These are phyloP conservation scores for Tautogolabrus adspersus DNA, from an alignment of 2,113 vertebrate genomes.

Conservation along the genomic window DNA sequence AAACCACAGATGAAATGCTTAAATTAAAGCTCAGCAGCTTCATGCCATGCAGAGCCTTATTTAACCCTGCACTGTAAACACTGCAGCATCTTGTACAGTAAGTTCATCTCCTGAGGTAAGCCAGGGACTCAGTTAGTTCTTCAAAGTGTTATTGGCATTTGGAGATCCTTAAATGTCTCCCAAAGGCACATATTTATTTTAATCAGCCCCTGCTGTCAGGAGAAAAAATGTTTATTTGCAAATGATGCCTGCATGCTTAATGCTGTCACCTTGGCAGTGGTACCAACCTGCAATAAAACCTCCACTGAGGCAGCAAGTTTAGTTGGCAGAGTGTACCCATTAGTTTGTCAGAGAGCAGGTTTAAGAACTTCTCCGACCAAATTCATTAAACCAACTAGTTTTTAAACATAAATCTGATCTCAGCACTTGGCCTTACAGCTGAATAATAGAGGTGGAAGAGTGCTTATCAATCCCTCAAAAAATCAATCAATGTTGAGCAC, in stretches of 20 bases:
- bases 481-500: too few species aligned
- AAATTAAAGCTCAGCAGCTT: slow-evolving; percentile 50
- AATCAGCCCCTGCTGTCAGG: slow-evolving; percentile 58
- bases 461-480: neutral
- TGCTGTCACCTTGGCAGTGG: slow-evolving; percentile 62
- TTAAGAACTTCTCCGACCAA: slow-evolving; percentile 20
- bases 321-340: slow-evolving; percentile 47
- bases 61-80: slow-evolving; percentile 23
- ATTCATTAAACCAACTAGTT: slow-evolving; percentile 50
- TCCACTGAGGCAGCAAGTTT: slow-evolving; percentile 28
- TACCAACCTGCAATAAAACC: slow-evolving; percentile 57
- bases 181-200: slow-evolving; percentile 64
- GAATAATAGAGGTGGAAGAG: slow-evolving; percentile 12
- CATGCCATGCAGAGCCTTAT: slow-evolving; percentile 31
- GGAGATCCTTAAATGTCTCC: slow-evolving; percentile 54
- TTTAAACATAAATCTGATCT: slow-evolving; percentile 39
- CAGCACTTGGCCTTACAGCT: slow-evolving; percentile 27
- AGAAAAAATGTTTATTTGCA: slow-evolving; percentile 61
- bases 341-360: slow-evolving; percentile 51
- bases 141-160: slow-evolving; percentile 60
- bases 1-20: slow-evolving; percentile 55
- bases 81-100: slow-evolving; percentile 21
- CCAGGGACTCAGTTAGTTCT: slow-evolving; percentile 38
- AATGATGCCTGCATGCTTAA: slow-evolving; percentile 60
- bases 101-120: slow-evolving; percentile 23